Evolutionary conservation across 2,113 vertebrate genomes (phyloP), one percentile per base, ranked within the genome.

Genomic region (Ceuthmochares aereus): DNA sequence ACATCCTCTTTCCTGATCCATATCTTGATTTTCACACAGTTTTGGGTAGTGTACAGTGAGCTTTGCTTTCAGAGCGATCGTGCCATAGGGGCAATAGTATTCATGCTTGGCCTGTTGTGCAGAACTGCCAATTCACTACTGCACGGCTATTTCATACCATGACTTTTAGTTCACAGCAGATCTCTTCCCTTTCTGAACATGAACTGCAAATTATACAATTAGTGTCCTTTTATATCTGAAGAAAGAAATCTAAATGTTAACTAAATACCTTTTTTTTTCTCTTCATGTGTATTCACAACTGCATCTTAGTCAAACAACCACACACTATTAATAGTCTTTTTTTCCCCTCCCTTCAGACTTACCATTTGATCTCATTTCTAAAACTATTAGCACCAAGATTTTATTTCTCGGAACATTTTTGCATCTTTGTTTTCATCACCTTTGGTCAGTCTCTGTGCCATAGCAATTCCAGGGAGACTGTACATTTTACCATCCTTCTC

Each of bases 161-260:
- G 64, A 56, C 90, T 97, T 82, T 27, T 42, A 91, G 76, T 92
- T 93, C 73, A 78, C 47, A 85, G 79, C 45, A 89, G 76, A 95
- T 66, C 62, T 79, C 82, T 79, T 45, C 55, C 70, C 30, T 55
- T 85, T 77, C 82, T 59, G 54, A 91, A 94, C 89, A 79, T 6
- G 29, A 94, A 77, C 72, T 80, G 67, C 62, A 86, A 87, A 94
- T 94, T 91, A 85, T 70, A 90, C 68, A 94, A 93, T 96, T 94
- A 94, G 55, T 43, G 34, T 55, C 78, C 75, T 87, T 93, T 95
- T 84, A 43, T 82, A 93, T 15, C 77, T 21, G 40, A 72, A 89
- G 54, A 91, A 95, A 94, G 60, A 45, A 92, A 94, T 64, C 87
- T 75, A 87, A 91, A 90, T 75, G 89, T 89, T 94, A 95, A 94